These are phyloP conservation scores for Simalia tracyae DNA, from an alignment of 2,797 vertebrate species.

Conservation along the genomic window DNA sequence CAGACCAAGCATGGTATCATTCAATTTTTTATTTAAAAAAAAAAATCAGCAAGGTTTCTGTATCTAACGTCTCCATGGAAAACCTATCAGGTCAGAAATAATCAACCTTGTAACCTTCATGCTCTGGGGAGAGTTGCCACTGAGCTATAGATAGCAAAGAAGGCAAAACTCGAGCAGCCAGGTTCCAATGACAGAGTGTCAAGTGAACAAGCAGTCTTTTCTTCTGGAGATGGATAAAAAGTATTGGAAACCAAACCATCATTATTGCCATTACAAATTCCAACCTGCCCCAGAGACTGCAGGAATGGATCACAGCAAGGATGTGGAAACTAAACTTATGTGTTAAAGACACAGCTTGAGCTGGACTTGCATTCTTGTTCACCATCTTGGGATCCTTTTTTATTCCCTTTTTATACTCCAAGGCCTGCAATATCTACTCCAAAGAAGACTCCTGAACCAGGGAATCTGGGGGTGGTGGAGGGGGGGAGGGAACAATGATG, in stretches of 20 bases:
- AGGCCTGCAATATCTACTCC: not conserved
- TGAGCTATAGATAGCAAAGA: not conserved
- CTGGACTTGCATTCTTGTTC: not conserved
- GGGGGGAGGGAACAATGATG: not conserved
- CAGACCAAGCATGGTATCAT: not conserved
- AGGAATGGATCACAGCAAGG: not conserved
- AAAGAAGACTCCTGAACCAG: not conserved
- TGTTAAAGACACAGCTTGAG: not conserved
- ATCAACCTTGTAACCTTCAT: slow-evolving; percentile 28
- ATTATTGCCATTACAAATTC: not conserved
- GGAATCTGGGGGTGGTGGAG: not conserved
- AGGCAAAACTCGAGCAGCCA: slow-evolving; percentile 3
- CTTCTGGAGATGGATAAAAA: not conserved
- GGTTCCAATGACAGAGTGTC: not conserved
- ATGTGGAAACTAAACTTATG: not conserved
- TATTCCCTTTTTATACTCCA: too few species aligned
- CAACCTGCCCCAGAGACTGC: not conserved
- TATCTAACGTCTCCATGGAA: not conserved
- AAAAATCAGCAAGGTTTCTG: not conserved
- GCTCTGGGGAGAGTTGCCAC: not conserved
- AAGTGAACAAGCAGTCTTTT: not conserved
- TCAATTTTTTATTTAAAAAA: not conserved
- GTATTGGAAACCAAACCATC: not conserved
- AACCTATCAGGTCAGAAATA: slow-evolving; percentile 26
- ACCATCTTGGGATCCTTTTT: not conserved